Conservation (phyloP, 2,113 vertebrate genomes). For the Dasyprocta punctata region DNA sequence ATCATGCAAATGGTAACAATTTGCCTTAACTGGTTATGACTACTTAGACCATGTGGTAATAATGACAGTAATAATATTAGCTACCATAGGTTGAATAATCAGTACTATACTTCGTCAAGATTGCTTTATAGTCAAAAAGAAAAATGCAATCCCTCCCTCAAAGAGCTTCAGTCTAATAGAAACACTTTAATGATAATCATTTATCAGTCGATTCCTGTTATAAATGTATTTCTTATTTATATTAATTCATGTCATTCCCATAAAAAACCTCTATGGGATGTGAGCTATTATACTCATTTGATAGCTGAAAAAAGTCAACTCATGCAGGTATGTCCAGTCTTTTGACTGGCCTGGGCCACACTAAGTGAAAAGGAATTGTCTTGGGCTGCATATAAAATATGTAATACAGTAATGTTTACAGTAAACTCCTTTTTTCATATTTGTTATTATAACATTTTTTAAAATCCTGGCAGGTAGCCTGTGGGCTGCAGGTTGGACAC, state of each 20-base stretch:
- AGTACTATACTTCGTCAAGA: background rate
- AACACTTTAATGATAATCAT: background rate
- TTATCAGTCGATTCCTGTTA: background rate
- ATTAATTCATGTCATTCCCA: slow-evolving; percentile 2
- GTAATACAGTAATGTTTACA: background rate
- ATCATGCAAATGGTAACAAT: background rate
- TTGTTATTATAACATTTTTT: background rate
- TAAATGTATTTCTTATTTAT: slow-evolving; percentile 20
- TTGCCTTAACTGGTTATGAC: background rate
- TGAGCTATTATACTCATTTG: slow-evolving; percentile 9
- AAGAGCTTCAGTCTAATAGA: slow-evolving; percentile 40
- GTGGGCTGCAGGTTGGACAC: background rate
- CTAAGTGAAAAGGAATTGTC: background rate
- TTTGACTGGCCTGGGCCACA: background rate
- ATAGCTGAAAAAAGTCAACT: slow-evolving; percentile 29
- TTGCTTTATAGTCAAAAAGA: slow-evolving; percentile 34
- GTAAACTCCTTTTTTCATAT: background rate
- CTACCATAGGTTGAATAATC: background rate
- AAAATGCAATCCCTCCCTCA: slow-evolving; percentile 15
- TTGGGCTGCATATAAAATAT: background rate
- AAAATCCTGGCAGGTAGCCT: background rate
- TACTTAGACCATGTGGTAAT: background rate
- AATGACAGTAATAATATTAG: slow-evolving; percentile 14
- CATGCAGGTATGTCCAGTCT: background rate
- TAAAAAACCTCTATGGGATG: background rate